Evolutionary conservation across 2,888 invertebrate genomes (phyloP).

Genomic region (Agrypnus murinus): DNA sequence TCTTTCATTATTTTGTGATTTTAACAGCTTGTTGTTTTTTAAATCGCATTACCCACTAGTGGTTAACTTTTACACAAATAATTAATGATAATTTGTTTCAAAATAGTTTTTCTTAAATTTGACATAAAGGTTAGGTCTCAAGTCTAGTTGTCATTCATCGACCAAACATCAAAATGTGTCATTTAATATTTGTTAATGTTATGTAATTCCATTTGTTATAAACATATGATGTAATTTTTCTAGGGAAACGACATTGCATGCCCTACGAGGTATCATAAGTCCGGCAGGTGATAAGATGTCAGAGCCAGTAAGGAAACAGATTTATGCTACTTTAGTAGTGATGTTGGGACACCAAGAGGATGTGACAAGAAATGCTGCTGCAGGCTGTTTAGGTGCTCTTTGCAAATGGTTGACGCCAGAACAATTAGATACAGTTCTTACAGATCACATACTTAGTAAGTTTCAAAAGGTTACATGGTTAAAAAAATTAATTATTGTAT

Average conservation of each 20-base stretch:
- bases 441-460: slow-evolving; percentile 83
- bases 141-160: too few species aligned
- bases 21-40: too few species aligned
- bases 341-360: slow-evolving; percentile 87
- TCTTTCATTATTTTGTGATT: too few species aligned
- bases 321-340: slow-evolving; percentile 80
- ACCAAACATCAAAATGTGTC: too few species aligned
- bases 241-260: slow-evolving; percentile 95
- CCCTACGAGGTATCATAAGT: slow-evolving; percentile 87
- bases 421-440: slow-evolving; percentile 83
- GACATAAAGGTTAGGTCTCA: too few species aligned
- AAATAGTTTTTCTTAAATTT: too few species aligned
- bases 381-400: slow-evolving; percentile 93
- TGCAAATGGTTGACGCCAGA: slow-evolving; percentile 83
- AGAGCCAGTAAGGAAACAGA: slow-evolving; percentile 83
- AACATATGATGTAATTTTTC: too few species aligned
- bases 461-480: slow-evolving; percentile 55
- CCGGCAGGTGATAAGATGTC: slow-evolving; percentile 94
- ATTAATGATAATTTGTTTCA: too few species aligned
- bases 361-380: slow-evolving; percentile 85
- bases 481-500: background rate
- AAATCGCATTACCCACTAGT: too few species aligned
- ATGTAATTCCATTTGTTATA: too few species aligned
- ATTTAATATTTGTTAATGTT: too few species aligned
- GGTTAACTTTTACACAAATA: too few species aligned